phyloP scores from a whole-genome alignment of 2,888 invertebrate genomes.

The Macrosiphum euphorbiae region DNA sequence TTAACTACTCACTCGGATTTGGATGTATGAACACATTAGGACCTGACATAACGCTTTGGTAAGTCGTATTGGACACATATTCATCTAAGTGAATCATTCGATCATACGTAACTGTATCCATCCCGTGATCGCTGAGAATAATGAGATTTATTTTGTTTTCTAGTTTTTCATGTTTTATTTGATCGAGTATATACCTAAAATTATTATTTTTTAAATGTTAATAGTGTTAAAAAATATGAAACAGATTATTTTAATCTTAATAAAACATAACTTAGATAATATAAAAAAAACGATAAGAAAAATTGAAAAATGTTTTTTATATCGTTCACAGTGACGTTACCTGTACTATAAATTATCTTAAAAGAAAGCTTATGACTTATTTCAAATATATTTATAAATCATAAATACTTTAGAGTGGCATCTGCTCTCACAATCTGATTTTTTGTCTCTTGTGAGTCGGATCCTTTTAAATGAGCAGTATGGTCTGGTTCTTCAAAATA shows the following conservation, averaged over 20 bases:
- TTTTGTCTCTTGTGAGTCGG: conserved; percentile 71
- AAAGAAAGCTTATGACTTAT: not conserved
- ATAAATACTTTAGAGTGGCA: conserved; percentile 71
- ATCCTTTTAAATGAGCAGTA: conserved; percentile 76
- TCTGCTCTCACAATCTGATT: conserved; percentile 72
- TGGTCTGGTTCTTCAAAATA: conserved; percentile 82
- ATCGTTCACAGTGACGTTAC: not conserved
- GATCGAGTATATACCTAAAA: conserved; percentile 72
- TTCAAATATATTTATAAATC: not conserved
- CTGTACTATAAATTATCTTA: no score
- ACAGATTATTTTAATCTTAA: not conserved
- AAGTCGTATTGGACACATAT: conserved; percentile 72
- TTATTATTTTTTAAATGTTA: not conserved
- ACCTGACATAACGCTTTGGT: conserved; percentile 72
- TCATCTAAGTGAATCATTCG: conserved; percentile 74
- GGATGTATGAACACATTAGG: conserved; percentile 75
- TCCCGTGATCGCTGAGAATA: conserved; percentile 83
- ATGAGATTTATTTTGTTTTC: conserved; percentile 76
- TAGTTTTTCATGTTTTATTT: conserved; percentile 72
- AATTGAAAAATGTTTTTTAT: not conserved
- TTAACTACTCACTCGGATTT: conserved; percentile 42
- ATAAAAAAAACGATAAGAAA: not conserved
- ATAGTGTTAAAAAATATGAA: not conserved
- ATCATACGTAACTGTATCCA: conserved; percentile 74
- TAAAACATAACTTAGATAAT: not conserved